phyloP scores from a whole-genome alignment of 2,113 vertebrate genomes.

The Zootoca vivipara region DNA sequence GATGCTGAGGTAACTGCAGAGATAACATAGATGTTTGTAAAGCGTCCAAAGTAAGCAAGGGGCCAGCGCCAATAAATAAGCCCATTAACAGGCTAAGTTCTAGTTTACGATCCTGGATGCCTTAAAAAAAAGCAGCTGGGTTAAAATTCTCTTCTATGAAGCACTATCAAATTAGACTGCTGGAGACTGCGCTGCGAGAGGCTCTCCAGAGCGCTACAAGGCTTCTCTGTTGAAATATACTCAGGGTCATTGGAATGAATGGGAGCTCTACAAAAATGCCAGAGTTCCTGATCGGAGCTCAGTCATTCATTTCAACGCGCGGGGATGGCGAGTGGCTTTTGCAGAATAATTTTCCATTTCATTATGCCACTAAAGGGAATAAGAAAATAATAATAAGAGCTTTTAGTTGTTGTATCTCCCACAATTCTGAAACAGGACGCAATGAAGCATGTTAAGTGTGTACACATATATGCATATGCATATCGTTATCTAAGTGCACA shows the following conservation, averaged over 20 bases:
- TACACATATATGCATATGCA: background rate
- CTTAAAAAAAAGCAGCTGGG: slow-evolving; percentile 73
- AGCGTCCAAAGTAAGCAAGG: slow-evolving; percentile 84
- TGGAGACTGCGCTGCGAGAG: slow-evolving; percentile 46
- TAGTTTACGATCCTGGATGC: slow-evolving; percentile 82
- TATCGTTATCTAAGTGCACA: no score
- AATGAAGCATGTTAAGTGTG: background rate
- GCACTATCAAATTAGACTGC: slow-evolving; percentile 67
- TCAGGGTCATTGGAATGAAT: background rate
- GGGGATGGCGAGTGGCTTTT: background rate
- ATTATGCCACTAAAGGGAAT: background rate
- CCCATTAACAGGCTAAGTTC: slow-evolving; percentile 82
- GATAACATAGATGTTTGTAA: slow-evolving; percentile 83
- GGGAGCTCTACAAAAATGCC: no score
- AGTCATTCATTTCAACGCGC: background rate
- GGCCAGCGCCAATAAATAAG: slow-evolving; percentile 84
- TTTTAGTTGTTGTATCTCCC: background rate
- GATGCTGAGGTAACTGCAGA: slow-evolving; percentile 72
- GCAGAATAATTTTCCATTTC: background rate
- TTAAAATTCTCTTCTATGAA: slow-evolving; percentile 62
- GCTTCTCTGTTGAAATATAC: slow-evolving; percentile 41
- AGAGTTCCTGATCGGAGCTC: background rate
- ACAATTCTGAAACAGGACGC: background rate
- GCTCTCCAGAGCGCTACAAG: slow-evolving; percentile 58
- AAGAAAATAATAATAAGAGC: background rate